Evolutionary conservation across 64 coral and sea anemone genomes (phyloP).

Genomic region (Pocillopora damicornis): DNA sequence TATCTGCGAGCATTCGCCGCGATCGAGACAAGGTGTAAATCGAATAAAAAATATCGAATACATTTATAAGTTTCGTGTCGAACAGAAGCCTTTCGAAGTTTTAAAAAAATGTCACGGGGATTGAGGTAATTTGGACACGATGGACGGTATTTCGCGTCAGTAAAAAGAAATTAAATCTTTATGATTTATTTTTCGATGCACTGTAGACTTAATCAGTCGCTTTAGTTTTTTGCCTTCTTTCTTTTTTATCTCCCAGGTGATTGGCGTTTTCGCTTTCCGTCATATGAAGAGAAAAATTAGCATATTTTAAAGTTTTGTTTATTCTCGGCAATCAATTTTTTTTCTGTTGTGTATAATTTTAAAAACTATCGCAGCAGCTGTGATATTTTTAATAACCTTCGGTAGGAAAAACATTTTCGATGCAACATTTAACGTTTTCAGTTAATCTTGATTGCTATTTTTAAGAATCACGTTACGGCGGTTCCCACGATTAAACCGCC

Average conservation of each 20-base stretch:
- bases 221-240: neutral
- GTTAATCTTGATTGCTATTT: neutral
- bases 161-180: neutral
- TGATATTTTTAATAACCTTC: neutral
- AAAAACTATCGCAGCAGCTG: neutral
- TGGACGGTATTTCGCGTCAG: neutral
- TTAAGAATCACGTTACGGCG: neutral
- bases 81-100: neutral
- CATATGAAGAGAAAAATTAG: neutral
- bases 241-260: neutral
- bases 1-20: neutral
- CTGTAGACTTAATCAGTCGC: neutral
- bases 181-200: neutral
- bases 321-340: neutral
- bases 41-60: neutral
- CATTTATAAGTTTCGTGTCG: neutral
- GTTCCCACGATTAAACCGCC: neutral
- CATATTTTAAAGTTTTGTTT: neutral
- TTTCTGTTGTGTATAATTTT: neutral
- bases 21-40: neutral
- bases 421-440: neutral
- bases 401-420: neutral
- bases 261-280: neutral
- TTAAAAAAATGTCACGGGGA: neutral
- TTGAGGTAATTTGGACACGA: neutral